Conservation (phyloP, 2,888 invertebrate species). For the Lepidochrysops patricia region DNA sequence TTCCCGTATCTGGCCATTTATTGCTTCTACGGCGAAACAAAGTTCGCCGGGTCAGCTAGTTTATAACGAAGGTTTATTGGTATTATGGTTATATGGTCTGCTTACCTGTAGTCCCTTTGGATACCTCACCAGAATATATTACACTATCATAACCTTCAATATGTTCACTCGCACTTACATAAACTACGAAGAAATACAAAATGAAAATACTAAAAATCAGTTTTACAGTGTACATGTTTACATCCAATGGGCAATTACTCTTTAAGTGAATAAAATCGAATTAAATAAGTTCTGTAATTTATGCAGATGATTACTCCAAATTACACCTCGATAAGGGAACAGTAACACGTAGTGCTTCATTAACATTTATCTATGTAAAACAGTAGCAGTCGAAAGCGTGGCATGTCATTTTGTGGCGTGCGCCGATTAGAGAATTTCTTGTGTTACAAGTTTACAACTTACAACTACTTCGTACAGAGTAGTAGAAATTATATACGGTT, state of each 20-base stretch:
- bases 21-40: too few relatives aligned
- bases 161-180: neutral
- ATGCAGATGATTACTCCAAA: neutral
- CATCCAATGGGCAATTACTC: too few relatives aligned
- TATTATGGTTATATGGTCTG: neutral
- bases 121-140: neutral
- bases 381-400: neutral
- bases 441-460: too few relatives aligned
- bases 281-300: too few relatives aligned
- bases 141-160: neutral
- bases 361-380: neutral
- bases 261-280: too few relatives aligned
- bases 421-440: too few relatives aligned
- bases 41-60: too few relatives aligned
- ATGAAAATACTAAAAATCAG: neutral
- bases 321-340: neutral
- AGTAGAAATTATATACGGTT: too few relatives aligned
- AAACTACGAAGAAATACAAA: neutral
- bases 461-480: too few relatives aligned
- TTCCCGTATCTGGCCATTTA: too few relatives aligned
- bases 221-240: neutral
- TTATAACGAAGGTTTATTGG: too few relatives aligned
- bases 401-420: too few relatives aligned
- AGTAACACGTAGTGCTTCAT: neutral
- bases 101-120: neutral